Evolutionary conservation across 2,113 vertebrate genomes (phyloP).

Genomic region (Chloropsis cyanopogon): DNA sequence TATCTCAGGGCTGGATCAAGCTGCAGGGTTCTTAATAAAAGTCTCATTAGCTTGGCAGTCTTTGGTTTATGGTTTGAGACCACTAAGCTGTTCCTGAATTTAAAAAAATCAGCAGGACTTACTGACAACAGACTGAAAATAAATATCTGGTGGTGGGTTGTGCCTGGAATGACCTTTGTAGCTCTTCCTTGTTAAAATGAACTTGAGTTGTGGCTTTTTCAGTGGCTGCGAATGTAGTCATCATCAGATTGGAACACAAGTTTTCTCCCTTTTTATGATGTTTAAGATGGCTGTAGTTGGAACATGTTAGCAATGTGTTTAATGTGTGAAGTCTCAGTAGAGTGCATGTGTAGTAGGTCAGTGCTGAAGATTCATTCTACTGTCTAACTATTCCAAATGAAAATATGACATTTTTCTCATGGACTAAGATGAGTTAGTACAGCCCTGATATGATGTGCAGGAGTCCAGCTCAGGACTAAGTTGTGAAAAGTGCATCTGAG

Average conservation of each 20-base stretch:
- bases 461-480: background rate
- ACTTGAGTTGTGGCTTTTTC: background rate
- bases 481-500: background rate
- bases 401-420: fast-evolving
- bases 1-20: background rate
- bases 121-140: background rate
- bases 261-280: background rate
- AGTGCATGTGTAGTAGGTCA: background rate
- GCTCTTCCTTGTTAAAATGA: background rate
- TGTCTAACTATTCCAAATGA: background rate
- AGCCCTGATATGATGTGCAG: fast-evolving
- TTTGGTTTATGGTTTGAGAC: background rate
- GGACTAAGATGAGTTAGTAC: background rate
- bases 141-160: background rate
- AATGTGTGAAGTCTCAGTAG: background rate
- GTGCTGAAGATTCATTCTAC: background rate
- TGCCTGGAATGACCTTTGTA: background rate
- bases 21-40: background rate
- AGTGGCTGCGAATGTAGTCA: background rate
- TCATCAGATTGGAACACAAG: fast-evolving
- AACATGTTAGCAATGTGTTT: background rate
- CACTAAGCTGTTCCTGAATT: background rate
- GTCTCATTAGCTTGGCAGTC: background rate
- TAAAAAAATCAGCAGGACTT: background rate
- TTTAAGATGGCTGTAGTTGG: background rate